phyloP scores from a whole-genome alignment of 2,797 vertebrate species.

The Margarornis squamiger region DNA sequence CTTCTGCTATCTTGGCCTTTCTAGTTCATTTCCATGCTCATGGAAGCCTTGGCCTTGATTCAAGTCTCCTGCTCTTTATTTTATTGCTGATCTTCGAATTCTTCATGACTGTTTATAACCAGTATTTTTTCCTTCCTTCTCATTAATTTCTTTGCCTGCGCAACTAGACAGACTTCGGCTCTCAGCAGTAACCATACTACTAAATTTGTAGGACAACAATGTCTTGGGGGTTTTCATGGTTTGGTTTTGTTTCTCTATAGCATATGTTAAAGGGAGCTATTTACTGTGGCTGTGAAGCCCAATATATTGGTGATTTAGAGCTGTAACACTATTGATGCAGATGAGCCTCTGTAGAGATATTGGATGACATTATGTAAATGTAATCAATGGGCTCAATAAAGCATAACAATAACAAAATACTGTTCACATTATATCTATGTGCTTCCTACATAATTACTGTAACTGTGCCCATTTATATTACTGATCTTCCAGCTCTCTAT shows the following conservation, averaged over 20 bases:
- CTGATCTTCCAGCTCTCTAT: background rate
- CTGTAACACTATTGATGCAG: slow-evolving; percentile 39
- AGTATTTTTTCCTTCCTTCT: background rate
- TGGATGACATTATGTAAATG: slow-evolving; percentile 61
- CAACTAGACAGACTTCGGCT: background rate
- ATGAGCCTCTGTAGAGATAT: slow-evolving; percentile 31
- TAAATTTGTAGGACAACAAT: background rate
- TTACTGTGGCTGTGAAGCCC: background rate
- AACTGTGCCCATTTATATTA: background rate
- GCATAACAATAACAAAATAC: slow-evolving; percentile 43
- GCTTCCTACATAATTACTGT: slow-evolving; percentile 26
- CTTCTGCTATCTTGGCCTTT: background rate
- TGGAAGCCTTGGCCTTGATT: background rate
- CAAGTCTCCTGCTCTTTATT: background rate
- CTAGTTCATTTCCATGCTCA: background rate
- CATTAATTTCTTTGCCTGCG: background rate
- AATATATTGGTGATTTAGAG: slow-evolving; percentile 32
- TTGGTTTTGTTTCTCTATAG: background rate
- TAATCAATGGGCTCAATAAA: slow-evolving; percentile 52
- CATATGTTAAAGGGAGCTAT: background rate
- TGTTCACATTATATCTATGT: slow-evolving; percentile 11
- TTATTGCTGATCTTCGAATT: background rate
- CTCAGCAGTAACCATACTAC: background rate
- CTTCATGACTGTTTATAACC: background rate
- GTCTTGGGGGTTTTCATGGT: background rate